Percentiles rank a stretch among this genome's conserved stretches.
Evolutionary conservation across 2,888 invertebrate genomes (phyloP).

Genomic region (Morpho helenor): DNA sequence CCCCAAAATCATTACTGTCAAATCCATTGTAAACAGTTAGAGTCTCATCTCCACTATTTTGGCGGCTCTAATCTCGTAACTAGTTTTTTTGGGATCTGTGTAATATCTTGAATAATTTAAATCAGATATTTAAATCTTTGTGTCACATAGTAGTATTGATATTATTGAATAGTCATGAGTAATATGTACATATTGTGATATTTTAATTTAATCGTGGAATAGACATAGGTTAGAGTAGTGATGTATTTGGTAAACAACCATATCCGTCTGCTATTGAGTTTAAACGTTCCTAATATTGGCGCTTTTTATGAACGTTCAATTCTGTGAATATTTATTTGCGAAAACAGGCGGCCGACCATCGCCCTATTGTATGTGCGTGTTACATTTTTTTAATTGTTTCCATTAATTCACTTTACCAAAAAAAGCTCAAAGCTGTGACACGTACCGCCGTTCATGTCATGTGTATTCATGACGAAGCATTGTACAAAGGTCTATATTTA

Average conservation of each 20-base stretch:
- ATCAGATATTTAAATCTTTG: conserved; percentile 25
- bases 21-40: conserved; percentile 7
- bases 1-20: not conserved
- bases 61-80: conserved; percentile 30
- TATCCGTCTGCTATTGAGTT: conserved; percentile 49
- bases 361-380: conserved; percentile 15
- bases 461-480: conserved; percentile 65
- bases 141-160: conserved; percentile 42
- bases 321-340: conserved; percentile 17
- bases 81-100: conserved; percentile 40
- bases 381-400: conserved; percentile 6
- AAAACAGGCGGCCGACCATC: conserved; percentile 5
- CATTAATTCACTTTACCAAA: conserved; percentile 12
- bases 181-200: conserved; percentile 78
- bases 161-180: conserved; percentile 63
- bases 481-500: conserved; percentile 78
- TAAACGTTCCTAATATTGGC: conserved; percentile 44
- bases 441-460: conserved; percentile 21
- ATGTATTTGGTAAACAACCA: conserved; percentile 43
- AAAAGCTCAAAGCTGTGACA: conserved; percentile 24
- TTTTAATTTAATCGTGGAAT: conserved; percentile 74
- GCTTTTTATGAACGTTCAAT: conserved; percentile 28
- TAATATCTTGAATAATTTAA: conserved; percentile 34
- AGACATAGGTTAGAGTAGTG: conserved; percentile 63
- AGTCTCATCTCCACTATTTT: conserved; percentile 29